These are phyloP conservation scores for Stenodera caucasica DNA, from an alignment of 2,888 invertebrate species.

Conservation along the genomic window DNA sequence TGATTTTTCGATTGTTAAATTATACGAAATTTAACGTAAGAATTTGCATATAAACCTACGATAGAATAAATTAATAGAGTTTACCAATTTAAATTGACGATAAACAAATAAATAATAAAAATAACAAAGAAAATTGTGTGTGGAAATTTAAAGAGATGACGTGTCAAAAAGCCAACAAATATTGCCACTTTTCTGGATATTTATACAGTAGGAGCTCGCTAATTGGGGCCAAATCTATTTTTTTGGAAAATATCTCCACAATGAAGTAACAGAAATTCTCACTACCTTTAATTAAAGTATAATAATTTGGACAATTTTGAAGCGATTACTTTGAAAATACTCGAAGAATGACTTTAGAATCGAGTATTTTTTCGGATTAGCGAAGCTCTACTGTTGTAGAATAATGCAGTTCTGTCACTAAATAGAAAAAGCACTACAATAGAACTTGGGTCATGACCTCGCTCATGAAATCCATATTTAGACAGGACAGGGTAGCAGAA, in stretches of 20 bases:
- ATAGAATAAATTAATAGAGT: not conserved
- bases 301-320: too few species aligned
- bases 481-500: slow-evolving; percentile 41
- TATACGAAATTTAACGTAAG: not conserved
- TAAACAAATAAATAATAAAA: not conserved
- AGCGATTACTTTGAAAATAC: too few species aligned
- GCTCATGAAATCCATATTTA: slow-evolving; percentile 49
- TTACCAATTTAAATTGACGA: not conserved
- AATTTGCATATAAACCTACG: not conserved
- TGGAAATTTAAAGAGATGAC: slow-evolving; percentile 11
- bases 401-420: slow-evolving; percentile 21
- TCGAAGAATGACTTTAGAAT: too few species aligned
- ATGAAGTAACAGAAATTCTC: too few species aligned
- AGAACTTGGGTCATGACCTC: slow-evolving; percentile 47
- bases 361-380: too few species aligned
- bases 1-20: not conserved
- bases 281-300: too few species aligned
- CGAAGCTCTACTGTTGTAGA: too few species aligned
- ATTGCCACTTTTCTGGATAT: not conserved
- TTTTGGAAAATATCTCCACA: too few species aligned
- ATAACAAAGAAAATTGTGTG: not conserved
- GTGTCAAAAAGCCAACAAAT: slow-evolving; percentile 20
- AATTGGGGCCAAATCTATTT: too few species aligned
- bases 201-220: too few species aligned
- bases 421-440: slow-evolving; percentile 28